A percentile compares a stretch with the other conserved stretches of the same genome.
phyloP scores from a whole-genome alignment of 2,797 vertebrate species.

The Macropodus opercularis region DNA sequence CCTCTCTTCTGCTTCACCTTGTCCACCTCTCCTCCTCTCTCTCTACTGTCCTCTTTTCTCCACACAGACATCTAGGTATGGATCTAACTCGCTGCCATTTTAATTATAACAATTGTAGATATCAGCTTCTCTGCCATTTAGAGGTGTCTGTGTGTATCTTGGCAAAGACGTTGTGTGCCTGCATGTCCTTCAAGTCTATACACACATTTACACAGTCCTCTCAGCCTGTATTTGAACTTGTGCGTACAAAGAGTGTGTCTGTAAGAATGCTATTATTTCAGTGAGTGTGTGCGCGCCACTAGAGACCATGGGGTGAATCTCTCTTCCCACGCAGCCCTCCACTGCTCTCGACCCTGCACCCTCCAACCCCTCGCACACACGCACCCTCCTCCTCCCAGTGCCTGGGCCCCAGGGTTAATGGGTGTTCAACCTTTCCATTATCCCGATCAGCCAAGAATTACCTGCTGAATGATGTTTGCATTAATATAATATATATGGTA shows the following conservation, averaged over 20 bases:
- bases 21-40: constrained; percentile 48
- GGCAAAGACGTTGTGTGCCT: constrained; percentile 18
- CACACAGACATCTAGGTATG: constrained; percentile 90
- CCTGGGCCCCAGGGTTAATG: constrained; percentile 99
- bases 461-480: constrained; percentile 99
- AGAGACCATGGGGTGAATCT: constrained; percentile 91
- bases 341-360: constrained; percentile 61
- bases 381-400: constrained; percentile 64
- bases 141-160: constrained; percentile 26
- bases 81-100: constrained; percentile 89
- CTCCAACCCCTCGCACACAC: constrained; percentile 40
- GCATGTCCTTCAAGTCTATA: constrained; percentile 67
- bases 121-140: constrained; percentile 82
- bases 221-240: constrained; percentile 58
- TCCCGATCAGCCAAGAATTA: constrained; percentile 99
- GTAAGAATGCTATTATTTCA: constrained; percentile 70
- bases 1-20: constrained; percentile 26
- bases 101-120: constrained; percentile 95
- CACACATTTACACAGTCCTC: constrained; percentile 32
- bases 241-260: constrained; percentile 50
- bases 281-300: constrained; percentile 76
- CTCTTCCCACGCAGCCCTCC: constrained; percentile 85
- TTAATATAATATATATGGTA: constrained; percentile 99
- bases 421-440: constrained; percentile 99
- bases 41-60: constrained; percentile 79